A percentile compares a stretch with the other conserved stretches of the same genome.
These are phyloP conservation scores for Apamea crenata DNA, from an alignment of 2,888 invertebrate species.

Conservation along the genomic window DNA sequence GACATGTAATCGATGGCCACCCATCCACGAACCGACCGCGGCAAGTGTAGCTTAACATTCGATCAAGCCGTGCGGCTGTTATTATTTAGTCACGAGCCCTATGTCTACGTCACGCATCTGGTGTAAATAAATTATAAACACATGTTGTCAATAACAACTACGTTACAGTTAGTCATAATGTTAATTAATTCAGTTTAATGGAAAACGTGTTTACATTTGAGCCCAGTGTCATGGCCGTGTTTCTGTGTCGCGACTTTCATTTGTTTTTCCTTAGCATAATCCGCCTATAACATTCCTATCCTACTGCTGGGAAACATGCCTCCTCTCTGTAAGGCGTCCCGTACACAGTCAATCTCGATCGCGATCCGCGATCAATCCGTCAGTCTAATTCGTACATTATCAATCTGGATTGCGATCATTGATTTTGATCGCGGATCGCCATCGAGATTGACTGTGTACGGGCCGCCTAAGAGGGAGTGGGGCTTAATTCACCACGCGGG, in stretches of 20 bases:
- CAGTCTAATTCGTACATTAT: too few relatives aligned
- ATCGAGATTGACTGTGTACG: too few relatives aligned
- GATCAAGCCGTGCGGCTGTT: not conserved
- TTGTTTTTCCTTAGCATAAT: not conserved
- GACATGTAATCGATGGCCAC: not conserved
- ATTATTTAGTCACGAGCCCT: not conserved
- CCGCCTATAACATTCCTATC: too few relatives aligned
- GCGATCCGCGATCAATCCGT: too few relatives aligned
- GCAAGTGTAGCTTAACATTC: not conserved
- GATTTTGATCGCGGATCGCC: too few relatives aligned
- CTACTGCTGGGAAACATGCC: not conserved
- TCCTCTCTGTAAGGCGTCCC: not conserved
- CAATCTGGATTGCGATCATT: too few relatives aligned
- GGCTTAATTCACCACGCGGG: not conserved
- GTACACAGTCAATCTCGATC: too few relatives aligned
- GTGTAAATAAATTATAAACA: conserved; percentile 18
- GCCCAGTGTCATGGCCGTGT: conserved; percentile 26
- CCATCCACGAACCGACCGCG: not conserved
- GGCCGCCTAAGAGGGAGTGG: too few relatives aligned
- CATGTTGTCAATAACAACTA: conserved; percentile 6
- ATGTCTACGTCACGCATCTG: conserved; percentile 1
- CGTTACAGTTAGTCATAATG: conserved; percentile 1
- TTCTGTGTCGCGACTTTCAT: conserved; percentile 11
- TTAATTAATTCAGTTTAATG: conserved; percentile 12
- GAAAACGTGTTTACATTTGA: conserved; percentile 40